Evolutionary conservation across 2,113 vertebrate species (phyloP).

Genomic region (Protobothrops mucrosquamatus): DNA sequence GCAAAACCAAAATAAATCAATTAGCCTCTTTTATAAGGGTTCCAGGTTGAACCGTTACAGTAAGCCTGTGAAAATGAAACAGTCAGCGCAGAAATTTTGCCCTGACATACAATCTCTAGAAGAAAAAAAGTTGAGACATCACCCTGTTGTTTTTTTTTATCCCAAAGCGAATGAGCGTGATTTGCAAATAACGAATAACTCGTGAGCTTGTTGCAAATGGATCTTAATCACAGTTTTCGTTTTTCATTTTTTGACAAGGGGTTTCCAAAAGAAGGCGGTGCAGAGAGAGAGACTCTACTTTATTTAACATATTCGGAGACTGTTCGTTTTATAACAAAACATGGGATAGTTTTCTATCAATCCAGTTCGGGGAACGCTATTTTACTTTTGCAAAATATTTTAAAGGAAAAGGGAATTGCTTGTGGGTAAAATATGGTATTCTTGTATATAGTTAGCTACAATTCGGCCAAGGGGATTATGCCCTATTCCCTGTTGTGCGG

Average conservation of each 20-base stretch:
- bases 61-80: not conserved
- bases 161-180: slow-evolving; percentile 2
- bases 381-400: not conserved
- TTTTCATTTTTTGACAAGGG: not conserved
- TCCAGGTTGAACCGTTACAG: not conserved
- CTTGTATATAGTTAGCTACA: not conserved
- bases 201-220: not conserved
- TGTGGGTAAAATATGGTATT: not conserved
- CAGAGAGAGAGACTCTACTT: not conserved
- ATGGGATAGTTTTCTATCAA: not conserved
- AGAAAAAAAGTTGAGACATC: not conserved
- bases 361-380: not conserved
- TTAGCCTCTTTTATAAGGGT: slow-evolving; percentile 9
- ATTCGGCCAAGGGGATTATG: not conserved
- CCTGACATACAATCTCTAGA: not conserved
- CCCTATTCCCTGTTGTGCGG: not conserved
- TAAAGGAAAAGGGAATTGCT: not conserved
- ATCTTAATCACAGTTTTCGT: not conserved
- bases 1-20: slow-evolving; percentile 34
- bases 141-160: not conserved
- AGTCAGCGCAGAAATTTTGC: not conserved
- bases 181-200: not conserved
- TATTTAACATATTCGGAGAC: not conserved
- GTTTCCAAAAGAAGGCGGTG: not conserved
- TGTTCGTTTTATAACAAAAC: not conserved